These are phyloP conservation scores for Drosophila santomea DNA, from an alignment of 1,140 invertebrate genomes.

Conservation along the genomic window DNA sequence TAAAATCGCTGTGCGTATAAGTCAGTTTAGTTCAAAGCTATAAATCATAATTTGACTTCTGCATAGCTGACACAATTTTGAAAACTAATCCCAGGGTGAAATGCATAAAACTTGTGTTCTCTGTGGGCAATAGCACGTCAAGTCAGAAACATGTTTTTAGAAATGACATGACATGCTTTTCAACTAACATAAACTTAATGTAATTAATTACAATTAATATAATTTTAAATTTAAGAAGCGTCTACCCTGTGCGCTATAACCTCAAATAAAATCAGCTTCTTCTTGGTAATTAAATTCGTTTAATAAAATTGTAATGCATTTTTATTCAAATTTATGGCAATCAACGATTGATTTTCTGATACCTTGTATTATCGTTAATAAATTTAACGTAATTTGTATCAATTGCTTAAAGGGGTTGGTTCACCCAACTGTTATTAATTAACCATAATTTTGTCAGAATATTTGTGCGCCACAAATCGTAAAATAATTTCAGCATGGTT, in stretches of 20 bases:
- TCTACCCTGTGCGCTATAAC: neutral
- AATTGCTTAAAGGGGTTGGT: neutral
- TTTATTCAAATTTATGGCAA: neutral
- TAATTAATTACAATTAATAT: no score
- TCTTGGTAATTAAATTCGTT: neutral
- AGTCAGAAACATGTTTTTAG: neutral
- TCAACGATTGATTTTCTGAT: neutral
- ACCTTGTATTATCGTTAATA: neutral
- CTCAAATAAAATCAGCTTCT: neutral
- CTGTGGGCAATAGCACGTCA: neutral
- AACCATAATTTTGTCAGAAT: neutral
- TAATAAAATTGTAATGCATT: neutral
- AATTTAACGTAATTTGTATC: neutral
- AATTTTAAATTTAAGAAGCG: no score
- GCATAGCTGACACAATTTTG: constrained; percentile 15
- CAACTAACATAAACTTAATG: no score
- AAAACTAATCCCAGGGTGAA: constrained; percentile 9
- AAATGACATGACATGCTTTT: no score
- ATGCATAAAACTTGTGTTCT: neutral
- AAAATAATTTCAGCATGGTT: constrained; percentile 1
- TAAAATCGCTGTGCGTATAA: constrained; percentile 26
- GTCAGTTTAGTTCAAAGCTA: constrained; percentile 35
- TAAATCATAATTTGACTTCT: constrained; percentile 33
- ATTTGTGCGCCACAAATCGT: constrained; percentile 11
- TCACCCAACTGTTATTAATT: neutral